phyloP scores from a whole-genome alignment of 1,140 invertebrate species.

The Hesperophylax magnus region DNA sequence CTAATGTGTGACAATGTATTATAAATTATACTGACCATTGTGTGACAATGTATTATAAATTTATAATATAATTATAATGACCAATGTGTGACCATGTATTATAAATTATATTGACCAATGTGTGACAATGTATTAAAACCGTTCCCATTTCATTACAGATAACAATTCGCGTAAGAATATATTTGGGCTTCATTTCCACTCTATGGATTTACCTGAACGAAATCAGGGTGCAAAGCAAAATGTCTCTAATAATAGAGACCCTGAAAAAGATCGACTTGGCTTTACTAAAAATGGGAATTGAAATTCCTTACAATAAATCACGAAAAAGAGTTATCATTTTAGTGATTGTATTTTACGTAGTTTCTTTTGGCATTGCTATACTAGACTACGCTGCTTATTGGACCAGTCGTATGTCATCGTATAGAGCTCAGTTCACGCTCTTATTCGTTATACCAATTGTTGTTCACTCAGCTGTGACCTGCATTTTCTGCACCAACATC shows the following conservation, averaged over 20 bases:
- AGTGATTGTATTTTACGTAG: not conserved
- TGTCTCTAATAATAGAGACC: not conserved
- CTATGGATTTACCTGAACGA: constrained; percentile 18
- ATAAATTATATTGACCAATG: too few species aligned
- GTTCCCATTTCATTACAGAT: constrained; percentile 1
- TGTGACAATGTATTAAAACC: too few species aligned
- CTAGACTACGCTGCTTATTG: not conserved
- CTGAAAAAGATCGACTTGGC: not conserved
- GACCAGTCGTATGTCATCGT: not conserved
- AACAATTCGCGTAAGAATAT: not conserved
- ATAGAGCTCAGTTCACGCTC: not conserved
- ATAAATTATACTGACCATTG: too few species aligned
- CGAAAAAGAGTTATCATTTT: not conserved
- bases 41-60: too few species aligned
- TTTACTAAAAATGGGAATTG: constrained; percentile 5
- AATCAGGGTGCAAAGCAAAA: not conserved
- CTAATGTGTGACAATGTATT: too few species aligned
- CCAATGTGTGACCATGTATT: too few species aligned
- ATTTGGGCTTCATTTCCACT: not conserved
- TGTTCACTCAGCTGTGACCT: not conserved
- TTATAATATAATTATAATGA: too few species aligned
- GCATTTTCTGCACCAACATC: constrained; percentile 13
- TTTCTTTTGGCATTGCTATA: not conserved
- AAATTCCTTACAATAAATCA: not conserved
- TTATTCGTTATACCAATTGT: constrained; percentile 19